phyloP scores from a whole-genome alignment of 2,888 invertebrate species.

The Oxycera nigricornis region DNA sequence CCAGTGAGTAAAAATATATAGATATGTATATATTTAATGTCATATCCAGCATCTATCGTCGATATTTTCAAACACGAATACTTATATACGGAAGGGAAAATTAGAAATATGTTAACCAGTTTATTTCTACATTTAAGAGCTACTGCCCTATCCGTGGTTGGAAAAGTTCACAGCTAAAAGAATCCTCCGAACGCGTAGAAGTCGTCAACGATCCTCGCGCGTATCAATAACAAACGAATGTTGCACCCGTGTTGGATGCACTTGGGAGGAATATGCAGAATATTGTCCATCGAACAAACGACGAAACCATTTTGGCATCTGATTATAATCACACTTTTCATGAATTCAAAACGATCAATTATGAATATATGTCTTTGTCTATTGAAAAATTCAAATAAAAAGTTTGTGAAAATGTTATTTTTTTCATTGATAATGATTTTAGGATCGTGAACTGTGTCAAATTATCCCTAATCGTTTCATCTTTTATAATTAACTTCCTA shows the following conservation, averaged over 20 bases:
- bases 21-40: too few relatives aligned
- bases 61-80: too few relatives aligned
- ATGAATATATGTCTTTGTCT: background rate
- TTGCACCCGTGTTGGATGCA: slow-evolving; percentile 67
- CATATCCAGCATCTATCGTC: too few relatives aligned
- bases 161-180: slow-evolving; percentile 56
- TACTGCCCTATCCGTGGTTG: slow-evolving; percentile 58
- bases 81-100: too few relatives aligned
- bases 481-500: too few relatives aligned
- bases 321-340: too few relatives aligned
- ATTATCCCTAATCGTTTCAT: too few relatives aligned
- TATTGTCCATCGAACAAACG: slow-evolving; percentile 69
- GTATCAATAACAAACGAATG: slow-evolving; percentile 67
- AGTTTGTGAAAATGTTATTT: background rate
- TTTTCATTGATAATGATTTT: too few relatives aligned
- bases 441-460: too few relatives aligned
- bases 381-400: background rate
- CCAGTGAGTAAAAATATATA: too few relatives aligned
- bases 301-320: slow-evolving; percentile 53
- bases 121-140: slow-evolving; percentile 52
- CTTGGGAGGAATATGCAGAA: slow-evolving; percentile 72
- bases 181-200: slow-evolving; percentile 55
- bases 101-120: too few relatives aligned
- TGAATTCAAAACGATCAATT: too few relatives aligned
- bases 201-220: slow-evolving; percentile 53